These are phyloP conservation scores for Neosilurus mollespiculum DNA, from an alignment of 2,797 vertebrate genomes.

Conservation along the genomic window DNA sequence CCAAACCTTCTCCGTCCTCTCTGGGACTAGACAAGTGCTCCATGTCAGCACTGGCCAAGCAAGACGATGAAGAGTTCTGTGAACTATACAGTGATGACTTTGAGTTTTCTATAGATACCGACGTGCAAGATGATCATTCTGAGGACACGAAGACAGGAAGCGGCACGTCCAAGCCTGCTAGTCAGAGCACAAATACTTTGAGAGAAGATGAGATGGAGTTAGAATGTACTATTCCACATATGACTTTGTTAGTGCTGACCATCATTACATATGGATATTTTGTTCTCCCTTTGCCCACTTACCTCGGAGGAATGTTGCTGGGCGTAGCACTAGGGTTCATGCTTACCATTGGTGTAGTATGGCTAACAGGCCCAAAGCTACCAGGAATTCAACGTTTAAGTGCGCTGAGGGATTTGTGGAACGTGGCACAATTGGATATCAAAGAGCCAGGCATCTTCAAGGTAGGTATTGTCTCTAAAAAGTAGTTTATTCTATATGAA, in stretches of 20 bases:
- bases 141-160: constrained; percentile 47
- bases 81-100: constrained; percentile 89
- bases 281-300: constrained; percentile 85
- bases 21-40: constrained; percentile 88
- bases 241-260: constrained; percentile 80
- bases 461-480: constrained; percentile 69
- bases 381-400: constrained; percentile 60
- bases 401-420: constrained; percentile 61
- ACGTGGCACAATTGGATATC: constrained; percentile 78
- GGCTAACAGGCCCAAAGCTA: constrained; percentile 82
- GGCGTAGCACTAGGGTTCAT: constrained; percentile 89
- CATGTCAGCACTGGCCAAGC: constrained; percentile 85
- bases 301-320: constrained; percentile 81
- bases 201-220: constrained; percentile 74
- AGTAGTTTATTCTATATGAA: not conserved
- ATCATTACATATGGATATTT: constrained; percentile 85
- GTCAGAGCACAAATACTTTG: constrained; percentile 56
- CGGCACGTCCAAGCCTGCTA: constrained; percentile 52
- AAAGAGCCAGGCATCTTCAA: constrained; percentile 89
- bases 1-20: constrained; percentile 60
- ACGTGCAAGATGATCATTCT: constrained; percentile 59
- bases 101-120: constrained; percentile 74
- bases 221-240: constrained; percentile 75
- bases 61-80: constrained; percentile 92
- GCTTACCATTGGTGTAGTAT: constrained; percentile 84